Evolutionary conservation across 2,888 invertebrate species (phyloP).

Genomic region (Phorcus lineatus): DNA sequence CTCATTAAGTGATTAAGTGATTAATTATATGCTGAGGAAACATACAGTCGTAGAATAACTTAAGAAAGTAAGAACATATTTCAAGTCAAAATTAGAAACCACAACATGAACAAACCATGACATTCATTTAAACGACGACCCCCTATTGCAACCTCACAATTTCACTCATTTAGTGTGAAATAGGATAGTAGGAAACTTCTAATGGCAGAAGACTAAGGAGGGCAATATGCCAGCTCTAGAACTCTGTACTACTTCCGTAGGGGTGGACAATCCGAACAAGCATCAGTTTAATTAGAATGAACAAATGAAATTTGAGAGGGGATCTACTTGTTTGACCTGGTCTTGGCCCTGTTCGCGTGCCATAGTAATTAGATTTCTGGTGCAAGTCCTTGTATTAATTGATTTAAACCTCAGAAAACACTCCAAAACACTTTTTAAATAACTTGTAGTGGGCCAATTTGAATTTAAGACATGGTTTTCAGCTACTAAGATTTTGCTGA

Average conservation of each 20-base stretch:
- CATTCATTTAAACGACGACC: no score
- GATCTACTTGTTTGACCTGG: background rate
- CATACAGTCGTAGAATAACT: no score
- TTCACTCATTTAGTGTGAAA: background rate
- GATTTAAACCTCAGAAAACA: background rate
- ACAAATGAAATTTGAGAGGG: background rate
- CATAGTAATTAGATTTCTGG: background rate
- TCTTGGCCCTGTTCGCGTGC: background rate
- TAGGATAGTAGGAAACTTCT: background rate
- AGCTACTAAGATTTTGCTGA: no score
- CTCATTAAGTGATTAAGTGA: no score
- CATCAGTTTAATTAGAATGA: background rate
- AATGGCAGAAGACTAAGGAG: background rate
- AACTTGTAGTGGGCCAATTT: no score
- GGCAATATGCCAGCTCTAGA: background rate
- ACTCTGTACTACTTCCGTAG: background rate
- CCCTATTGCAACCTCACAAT: no score
- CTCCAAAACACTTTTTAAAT: background rate
- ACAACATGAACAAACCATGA: no score
- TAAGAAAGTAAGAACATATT: no score
- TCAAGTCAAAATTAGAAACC: no score
- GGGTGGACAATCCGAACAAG: background rate
- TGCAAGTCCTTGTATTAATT: slow-evolving; percentile 5
- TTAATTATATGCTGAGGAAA: no score
- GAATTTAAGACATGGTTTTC: no score